phyloP scores from a whole-genome alignment of 2,888 invertebrate genomes.

The Harpagoxenus sublaevis region DNA sequence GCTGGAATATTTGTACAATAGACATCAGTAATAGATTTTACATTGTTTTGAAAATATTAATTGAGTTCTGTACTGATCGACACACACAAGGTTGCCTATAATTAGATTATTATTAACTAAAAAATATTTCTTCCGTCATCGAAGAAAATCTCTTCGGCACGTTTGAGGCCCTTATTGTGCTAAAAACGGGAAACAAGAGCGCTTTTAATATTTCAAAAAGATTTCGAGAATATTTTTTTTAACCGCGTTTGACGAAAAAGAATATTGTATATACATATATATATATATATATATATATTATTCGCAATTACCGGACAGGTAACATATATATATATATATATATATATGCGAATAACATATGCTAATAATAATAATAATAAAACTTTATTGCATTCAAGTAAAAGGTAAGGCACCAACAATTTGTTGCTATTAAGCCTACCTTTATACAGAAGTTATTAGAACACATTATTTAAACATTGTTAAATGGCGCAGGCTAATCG shows the following conservation, averaged over 20 bases:
- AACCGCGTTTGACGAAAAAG: not conserved
- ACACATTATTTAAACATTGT: too few species aligned
- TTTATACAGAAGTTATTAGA: too few species aligned
- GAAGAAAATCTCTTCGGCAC: not conserved
- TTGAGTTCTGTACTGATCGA: not conserved
- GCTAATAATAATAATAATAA: too few species aligned
- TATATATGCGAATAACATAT: too few species aligned
- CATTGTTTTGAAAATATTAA: conserved; percentile 1
- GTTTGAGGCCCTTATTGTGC: not conserved
- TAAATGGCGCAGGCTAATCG: too few species aligned
- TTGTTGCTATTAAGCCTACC: too few species aligned
- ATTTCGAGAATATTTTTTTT: conserved; percentile 53
- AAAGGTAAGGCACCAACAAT: too few species aligned
- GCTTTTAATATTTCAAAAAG: conserved; percentile 21
- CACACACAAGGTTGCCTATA: not conserved
- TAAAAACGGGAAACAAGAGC: conserved; percentile 36
- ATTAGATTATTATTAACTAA: not conserved
- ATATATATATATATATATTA: too few species aligned
- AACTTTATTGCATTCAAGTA: too few species aligned
- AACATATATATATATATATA: too few species aligned
- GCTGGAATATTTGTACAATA: not conserved
- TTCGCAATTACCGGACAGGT: too few species aligned
- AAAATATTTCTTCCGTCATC: not conserved
- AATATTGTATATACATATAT: too few species aligned
- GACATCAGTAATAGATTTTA: not conserved